Evolutionary conservation across 2,888 invertebrate species (phyloP).

Genomic region (Hyles lineata): DNA sequence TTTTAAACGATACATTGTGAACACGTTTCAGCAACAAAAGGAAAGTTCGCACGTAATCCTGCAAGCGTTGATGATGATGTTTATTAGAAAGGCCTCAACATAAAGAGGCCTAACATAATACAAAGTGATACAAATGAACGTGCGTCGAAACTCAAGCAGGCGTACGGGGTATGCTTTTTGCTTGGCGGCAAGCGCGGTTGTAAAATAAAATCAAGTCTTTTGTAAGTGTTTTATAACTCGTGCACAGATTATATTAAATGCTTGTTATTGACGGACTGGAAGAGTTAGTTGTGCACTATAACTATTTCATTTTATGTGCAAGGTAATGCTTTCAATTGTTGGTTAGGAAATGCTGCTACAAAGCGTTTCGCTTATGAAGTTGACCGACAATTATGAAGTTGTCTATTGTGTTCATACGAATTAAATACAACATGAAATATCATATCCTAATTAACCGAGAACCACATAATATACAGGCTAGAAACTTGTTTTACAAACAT

Average conservation of each 20-base stretch:
- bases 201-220: constrained; percentile 26
- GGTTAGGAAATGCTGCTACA: too few relatives aligned
- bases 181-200: constrained; percentile 9
- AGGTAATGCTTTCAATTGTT: background rate
- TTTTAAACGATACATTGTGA: background rate
- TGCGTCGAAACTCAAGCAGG: constrained; percentile 28
- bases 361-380: too few relatives aligned
- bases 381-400: too few relatives aligned
- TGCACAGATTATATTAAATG: constrained; percentile 10
- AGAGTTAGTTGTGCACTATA: background rate
- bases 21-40: constrained; percentile 17
- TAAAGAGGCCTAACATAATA: constrained; percentile 30
- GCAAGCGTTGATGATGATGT: constrained; percentile 28
- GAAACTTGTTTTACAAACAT: too few relatives aligned
- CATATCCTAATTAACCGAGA: too few relatives aligned
- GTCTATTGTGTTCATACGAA: too few relatives aligned
- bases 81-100: constrained; percentile 30
- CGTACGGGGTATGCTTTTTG: constrained; percentile 11
- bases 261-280: constrained; percentile 2
- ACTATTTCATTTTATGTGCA: background rate
- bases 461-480: too few relatives aligned
- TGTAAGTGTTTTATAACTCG: constrained; percentile 7
- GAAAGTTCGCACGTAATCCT: constrained; percentile 26
- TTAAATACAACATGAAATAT: too few relatives aligned
- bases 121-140: constrained; percentile 31